A percentile compares a stretch with the other conserved stretches of the same genome.
Evolutionary conservation across 2,113 vertebrate genomes (phyloP).

Genomic region (Oceanites oceanicus): DNA sequence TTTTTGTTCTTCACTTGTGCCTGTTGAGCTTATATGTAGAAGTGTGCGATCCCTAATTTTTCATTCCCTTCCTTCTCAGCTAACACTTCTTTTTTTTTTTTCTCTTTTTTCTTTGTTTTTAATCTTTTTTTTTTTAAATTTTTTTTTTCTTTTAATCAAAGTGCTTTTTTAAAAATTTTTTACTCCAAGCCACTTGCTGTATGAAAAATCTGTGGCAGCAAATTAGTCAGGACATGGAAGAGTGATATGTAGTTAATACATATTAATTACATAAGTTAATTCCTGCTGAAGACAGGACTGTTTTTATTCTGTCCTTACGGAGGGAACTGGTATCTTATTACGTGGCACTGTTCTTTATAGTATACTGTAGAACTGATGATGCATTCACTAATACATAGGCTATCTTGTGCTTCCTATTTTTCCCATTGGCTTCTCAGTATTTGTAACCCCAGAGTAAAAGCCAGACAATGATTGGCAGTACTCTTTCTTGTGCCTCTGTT

Average conservation of each 20-base stretch:
- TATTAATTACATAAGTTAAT: not conserved
- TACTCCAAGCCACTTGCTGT: not conserved
- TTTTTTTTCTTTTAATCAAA: not conserved
- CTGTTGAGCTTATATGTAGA: not conserved
- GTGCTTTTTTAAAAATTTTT: not conserved
- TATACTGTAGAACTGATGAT: not conserved
- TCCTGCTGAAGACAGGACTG: not conserved
- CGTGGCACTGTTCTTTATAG: not conserved
- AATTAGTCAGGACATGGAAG: not conserved
- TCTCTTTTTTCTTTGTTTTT: not conserved
- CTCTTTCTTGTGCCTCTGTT: not conserved
- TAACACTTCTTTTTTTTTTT: not conserved
- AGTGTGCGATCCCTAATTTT: not conserved
- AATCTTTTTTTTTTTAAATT: not conserved
- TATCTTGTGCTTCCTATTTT: not conserved
- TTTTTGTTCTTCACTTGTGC: not conserved
- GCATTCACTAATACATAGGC: not conserved
- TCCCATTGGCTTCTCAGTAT: not conserved
- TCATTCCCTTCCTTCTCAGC: not conserved
- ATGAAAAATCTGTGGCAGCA: not conserved
- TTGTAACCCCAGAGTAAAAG: not conserved
- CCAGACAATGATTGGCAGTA: not conserved
- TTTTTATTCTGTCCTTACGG: not conserved
- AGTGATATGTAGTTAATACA: not conserved
- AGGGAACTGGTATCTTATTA: not conserved